These are phyloP conservation scores for Fissipunctia ypsillon DNA, from an alignment of 2,888 invertebrate species.

Conservation along the genomic window DNA sequence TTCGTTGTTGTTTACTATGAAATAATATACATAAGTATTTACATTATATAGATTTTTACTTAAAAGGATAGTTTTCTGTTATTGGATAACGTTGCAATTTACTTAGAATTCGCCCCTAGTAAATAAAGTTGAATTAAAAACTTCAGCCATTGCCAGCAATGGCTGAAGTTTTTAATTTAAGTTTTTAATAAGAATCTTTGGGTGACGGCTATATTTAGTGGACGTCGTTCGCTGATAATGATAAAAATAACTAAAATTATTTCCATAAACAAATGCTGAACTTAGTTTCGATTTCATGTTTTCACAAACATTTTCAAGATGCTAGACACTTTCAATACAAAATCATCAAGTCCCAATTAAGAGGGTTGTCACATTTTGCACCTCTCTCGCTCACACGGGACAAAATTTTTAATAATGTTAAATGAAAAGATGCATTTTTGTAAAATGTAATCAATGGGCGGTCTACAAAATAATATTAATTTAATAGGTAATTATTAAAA, in stretches of 20 bases:
- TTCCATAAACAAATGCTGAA: not conserved
- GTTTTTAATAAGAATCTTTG: slow-evolving; percentile 1
- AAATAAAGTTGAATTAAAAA: too few relatives aligned
- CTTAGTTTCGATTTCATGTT: not conserved
- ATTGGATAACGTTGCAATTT: not conserved
- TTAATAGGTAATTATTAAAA: too few relatives aligned
- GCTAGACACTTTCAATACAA: not conserved
- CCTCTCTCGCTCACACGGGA: too few relatives aligned
- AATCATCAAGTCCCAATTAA: slow-evolving; percentile 5
- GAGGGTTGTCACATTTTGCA: too few relatives aligned
- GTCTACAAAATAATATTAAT: too few relatives aligned
- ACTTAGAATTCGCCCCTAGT: not conserved
- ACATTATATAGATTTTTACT: too few relatives aligned
- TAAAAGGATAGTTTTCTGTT: not conserved
- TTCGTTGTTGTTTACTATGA: not conserved
- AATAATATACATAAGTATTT: not conserved
- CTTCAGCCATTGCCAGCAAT: too few relatives aligned
- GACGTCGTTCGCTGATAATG: not conserved
- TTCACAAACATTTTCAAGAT: not conserved
- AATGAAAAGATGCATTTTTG: too few relatives aligned
- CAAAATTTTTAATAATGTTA: too few relatives aligned
- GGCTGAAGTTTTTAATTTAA: too few relatives aligned
- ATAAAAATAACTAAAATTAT: not conserved
- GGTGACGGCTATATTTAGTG: not conserved
- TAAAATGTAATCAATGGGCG: too few relatives aligned